Percentiles rank a stretch among this genome's conserved stretches.
Conservation (phyloP, 2,797 vertebrate genomes). For the Chromis chromis region DNA sequence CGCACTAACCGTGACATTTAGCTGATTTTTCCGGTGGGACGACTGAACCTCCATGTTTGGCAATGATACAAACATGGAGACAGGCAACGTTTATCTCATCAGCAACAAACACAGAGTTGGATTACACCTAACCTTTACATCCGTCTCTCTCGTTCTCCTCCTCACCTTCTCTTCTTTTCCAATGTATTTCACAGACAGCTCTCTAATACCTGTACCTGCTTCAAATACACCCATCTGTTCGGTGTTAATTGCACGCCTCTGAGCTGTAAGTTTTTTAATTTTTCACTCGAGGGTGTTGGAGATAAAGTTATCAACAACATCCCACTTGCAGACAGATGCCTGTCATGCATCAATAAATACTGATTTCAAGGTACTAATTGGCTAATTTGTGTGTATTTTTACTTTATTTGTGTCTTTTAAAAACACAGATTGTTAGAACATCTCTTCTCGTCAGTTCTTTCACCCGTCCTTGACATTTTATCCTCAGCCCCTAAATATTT, state of each 20-base stretch:
- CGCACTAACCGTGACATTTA: constrained; percentile 71
- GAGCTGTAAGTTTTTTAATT: constrained; percentile 58
- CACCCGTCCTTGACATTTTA: constrained; percentile 6
- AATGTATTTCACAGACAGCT: constrained; percentile 18
- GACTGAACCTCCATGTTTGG: constrained; percentile 45
- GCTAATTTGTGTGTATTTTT: constrained; percentile 15
- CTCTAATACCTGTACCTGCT: constrained; percentile 45
- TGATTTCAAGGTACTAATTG: constrained; percentile 46
- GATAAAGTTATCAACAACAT: constrained; percentile 72
- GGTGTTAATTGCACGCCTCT: constrained; percentile 60
- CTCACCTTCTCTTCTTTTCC: background rate
- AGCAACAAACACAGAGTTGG: constrained; percentile 58
- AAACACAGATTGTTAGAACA: constrained; percentile 3
- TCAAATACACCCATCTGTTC: constrained; percentile 69
- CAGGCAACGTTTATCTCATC: constrained; percentile 58
- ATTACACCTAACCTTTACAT: constrained; percentile 62
- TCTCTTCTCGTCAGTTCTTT: constrained; percentile 2
- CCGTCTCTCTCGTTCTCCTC: background rate
- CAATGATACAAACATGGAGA: constrained; percentile 51
- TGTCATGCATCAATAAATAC: constrained; percentile 52
- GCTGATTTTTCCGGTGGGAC: constrained; percentile 53
- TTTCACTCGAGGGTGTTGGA: constrained; percentile 67
- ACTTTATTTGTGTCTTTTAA: background rate
- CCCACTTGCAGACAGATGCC: constrained; percentile 61
- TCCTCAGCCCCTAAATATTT: constrained; percentile 2